Percentiles rank a stretch among this genome's conserved stretches.
These are phyloP conservation scores for Troilus luridus DNA, from an alignment of 2,888 invertebrate species.

Conservation along the genomic window DNA sequence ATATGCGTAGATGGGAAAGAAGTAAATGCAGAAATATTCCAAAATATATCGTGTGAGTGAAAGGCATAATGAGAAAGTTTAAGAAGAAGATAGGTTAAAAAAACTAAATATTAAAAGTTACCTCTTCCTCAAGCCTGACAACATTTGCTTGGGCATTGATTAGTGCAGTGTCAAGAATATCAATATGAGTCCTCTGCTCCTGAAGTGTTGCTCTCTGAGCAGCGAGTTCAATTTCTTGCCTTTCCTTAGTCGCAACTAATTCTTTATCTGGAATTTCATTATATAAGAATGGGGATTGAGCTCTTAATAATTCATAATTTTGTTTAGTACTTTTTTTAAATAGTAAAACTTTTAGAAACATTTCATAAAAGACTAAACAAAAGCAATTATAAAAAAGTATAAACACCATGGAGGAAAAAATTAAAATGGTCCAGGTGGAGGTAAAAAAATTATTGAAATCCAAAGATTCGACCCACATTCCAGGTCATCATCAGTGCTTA, in stretches of 20 bases:
- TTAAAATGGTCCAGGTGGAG: no score
- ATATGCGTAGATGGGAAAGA: no score
- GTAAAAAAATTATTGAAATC: no score
- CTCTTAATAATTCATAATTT: not conserved
- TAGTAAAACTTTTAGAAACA: no score
- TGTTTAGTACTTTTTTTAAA: not conserved
- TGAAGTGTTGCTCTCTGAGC: constrained; percentile 91
- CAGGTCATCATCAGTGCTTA: no score
- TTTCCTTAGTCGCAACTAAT: constrained; percentile 88
- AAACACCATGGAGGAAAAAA: no score
- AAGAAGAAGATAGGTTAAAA: not conserved
- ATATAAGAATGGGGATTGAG: not conserved
- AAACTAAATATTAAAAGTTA: not conserved
- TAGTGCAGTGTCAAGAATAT: constrained; percentile 91
- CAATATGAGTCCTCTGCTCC: constrained; percentile 93
- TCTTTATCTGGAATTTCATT: constrained; percentile 82
- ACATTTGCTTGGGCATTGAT: constrained; percentile 93
- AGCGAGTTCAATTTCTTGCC: constrained; percentile 91
- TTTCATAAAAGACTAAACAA: not conserved
- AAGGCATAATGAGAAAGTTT: no score
- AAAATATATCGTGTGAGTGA: no score
- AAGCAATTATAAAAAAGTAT: not conserved
- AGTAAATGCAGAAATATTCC: no score
- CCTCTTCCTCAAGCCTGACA: constrained; percentile 69
- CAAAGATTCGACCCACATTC: no score